A percentile compares a stretch with the other conserved stretches of the same genome.
phyloP scores from a whole-genome alignment of 2,888 invertebrate genomes.

The Caenorhabditis wallacei region DNA sequence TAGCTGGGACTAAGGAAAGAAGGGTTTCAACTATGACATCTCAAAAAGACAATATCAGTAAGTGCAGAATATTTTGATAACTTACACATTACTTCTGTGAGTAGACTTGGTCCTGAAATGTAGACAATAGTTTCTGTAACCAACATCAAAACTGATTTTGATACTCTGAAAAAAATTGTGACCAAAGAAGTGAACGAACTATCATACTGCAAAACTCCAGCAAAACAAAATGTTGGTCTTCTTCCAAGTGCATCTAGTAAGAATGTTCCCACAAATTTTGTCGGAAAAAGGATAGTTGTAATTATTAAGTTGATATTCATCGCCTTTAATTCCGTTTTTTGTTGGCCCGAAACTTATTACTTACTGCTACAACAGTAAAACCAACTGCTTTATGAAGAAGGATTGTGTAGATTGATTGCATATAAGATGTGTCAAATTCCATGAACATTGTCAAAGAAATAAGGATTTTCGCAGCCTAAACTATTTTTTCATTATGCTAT shows the following conservation, averaged over 20 bases:
- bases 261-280: constrained; percentile 59
- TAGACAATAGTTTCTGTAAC: neutral
- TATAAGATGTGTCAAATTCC: constrained; percentile 9
- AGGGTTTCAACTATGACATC: constrained; percentile 52
- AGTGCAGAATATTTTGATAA: neutral
- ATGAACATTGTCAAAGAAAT: constrained; percentile 13
- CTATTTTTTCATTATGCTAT: neutral
- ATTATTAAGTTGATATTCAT: constrained; percentile 58
- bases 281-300: constrained; percentile 48
- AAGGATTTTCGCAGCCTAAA: constrained; percentile 38
- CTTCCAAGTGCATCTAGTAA: constrained; percentile 65
- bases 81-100: constrained; percentile 37
- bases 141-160: constrained; percentile 24
- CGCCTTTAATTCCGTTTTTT: constrained; percentile 22
- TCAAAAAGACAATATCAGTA: constrained; percentile 19
- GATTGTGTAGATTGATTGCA: constrained; percentile 14
- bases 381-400: constrained; percentile 9
- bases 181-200: too few species aligned
- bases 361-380: constrained; percentile 22
- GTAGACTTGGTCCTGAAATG: constrained; percentile 12
- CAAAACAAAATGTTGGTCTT: constrained; percentile 54
- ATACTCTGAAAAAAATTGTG: constrained; percentile 19
- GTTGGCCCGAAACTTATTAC: too few species aligned
- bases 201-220: constrained; percentile 48
- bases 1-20: constrained; percentile 23